Conservation (phyloP, 2,113 vertebrate species). For the Rhea americana region DNA sequence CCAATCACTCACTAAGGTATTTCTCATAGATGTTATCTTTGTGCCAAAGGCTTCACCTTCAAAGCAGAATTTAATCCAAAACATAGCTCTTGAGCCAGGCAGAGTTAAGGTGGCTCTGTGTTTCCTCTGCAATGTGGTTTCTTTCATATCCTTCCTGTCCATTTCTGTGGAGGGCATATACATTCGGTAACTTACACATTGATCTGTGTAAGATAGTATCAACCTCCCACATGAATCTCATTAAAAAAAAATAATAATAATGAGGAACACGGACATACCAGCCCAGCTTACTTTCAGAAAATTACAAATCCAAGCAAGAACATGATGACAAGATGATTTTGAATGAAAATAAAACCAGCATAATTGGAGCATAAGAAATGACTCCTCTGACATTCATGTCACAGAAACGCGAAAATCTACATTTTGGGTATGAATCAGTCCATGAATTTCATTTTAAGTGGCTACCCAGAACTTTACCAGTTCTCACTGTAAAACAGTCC, state of each 20-base stretch:
- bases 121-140: neutral
- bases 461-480: neutral
- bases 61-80: neutral
- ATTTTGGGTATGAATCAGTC: neutral
- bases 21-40: neutral
- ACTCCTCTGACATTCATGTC: neutral
- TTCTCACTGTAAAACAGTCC: neutral
- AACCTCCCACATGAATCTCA: neutral
- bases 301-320: slow-evolving; percentile 27
- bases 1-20: fast-evolving
- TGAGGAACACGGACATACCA: neutral
- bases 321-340: slow-evolving; percentile 33
- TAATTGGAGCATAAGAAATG: neutral
- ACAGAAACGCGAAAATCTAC: neutral
- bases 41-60: neutral
- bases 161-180: neutral
- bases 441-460: neutral
- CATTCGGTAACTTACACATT: neutral
- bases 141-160: neutral
- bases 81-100: neutral
- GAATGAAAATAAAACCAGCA: slow-evolving; percentile 30
- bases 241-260: neutral
- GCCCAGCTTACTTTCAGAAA: slow-evolving; percentile 45
- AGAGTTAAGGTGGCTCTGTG: neutral
- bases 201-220: neutral